Base-by-base conservation (phyloP, 2,797 vertebrate genomes). In the Esox lucius region DNA sequence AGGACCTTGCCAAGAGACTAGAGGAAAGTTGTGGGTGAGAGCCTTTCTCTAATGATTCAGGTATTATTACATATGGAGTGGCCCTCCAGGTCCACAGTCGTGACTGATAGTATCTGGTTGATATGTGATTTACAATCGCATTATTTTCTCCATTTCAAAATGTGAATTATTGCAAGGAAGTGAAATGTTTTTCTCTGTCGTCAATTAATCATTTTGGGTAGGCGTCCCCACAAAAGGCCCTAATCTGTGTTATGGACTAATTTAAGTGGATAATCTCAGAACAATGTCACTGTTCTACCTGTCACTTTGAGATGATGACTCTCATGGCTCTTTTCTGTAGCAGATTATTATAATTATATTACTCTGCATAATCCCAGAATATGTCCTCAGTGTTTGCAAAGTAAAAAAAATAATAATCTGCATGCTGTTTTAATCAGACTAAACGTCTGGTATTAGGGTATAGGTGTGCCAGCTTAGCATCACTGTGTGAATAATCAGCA, bases 391-490 rank as follows among this genome's bases (percentile, higher is more conserved):
- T 78, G 78, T 79, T 76, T 72, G 67, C 70, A 81, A 84, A 78
- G 72, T 78, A 71, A 77, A 73, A 84, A 81, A 78, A 35, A 86
- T 15, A 51, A 86, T 91, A 85, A 92, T 89, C 91, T 81, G 81
- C 78, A 85, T 79, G 76, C 74, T 28, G 75, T 75, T 87, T 90
- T 90, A 89, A 92, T 92, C 90, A 90, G 81, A 81, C 81, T 76
- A 88, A 93, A 91, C 82, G 89, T 80, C 62, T 26, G 70, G 83
- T 80, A 78, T 90, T 87, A 84, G 48, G 31, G 49, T 53, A 16
- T 24, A 79, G 83, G 78, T 79, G 82, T 78, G 72, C 65, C 66
- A 70, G 75, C 68, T 84, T 84, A 85, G 68, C 59, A 56, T 74
- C 35, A 46, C 68, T 75, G 75, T 70, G 61, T 77, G 72, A 79